Conservation (phyloP, 30 jellyfish, hydroid and myxozoan species). For the Turritopsis rubra region DNA sequence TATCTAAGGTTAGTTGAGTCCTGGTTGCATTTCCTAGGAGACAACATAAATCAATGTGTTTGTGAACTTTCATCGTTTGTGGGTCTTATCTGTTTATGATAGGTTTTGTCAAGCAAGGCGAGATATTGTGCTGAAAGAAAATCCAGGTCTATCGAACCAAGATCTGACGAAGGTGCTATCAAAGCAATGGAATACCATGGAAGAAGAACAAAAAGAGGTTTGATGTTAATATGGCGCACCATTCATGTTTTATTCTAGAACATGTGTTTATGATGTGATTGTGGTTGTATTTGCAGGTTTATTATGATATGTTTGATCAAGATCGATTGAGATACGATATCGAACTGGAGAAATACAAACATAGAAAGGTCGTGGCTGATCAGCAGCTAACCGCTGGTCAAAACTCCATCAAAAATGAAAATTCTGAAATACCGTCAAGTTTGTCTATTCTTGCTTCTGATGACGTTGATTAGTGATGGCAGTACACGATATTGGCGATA, state of each 20-base stretch:
- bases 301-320: conserved; percentile 5
- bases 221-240: neutral
- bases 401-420: neutral
- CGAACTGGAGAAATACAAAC: conserved; percentile 5
- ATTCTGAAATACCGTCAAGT: neutral
- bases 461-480: neutral
- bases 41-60: too few species aligned
- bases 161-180: neutral
- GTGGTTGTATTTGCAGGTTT: neutral
- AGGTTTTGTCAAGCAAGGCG: conserved; percentile 20
- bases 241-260: neutral
- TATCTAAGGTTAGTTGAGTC: neutral
- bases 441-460: neutral
- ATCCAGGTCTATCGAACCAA: conserved; percentile 7
- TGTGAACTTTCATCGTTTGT: neutral
- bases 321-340: conserved; percentile 9
- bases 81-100: neutral
- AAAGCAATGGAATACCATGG: neutral
- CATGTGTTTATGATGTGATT: neutral
- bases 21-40: too few species aligned
- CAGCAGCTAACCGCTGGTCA: neutral
- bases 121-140: conserved; percentile 9
- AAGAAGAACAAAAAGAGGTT: neutral
- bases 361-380: neutral
- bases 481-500: neutral